Percentiles rank a stretch among this genome's conserved stretches.
Evolutionary conservation across 1,140 invertebrate species (phyloP).

Genomic region (Periplaneta americana): DNA sequence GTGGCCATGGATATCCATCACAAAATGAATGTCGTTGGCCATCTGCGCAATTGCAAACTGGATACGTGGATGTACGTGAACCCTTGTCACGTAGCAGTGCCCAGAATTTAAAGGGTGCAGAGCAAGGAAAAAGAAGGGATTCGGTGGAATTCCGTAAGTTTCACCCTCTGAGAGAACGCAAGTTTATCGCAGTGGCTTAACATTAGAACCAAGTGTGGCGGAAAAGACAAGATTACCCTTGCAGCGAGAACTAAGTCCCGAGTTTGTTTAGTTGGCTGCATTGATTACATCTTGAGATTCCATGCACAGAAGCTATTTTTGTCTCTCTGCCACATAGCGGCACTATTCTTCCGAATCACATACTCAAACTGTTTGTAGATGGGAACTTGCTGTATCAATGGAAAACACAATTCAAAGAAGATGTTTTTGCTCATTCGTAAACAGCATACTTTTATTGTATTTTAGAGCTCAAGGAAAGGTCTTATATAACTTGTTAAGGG

Average conservation of each 20-base stretch:
- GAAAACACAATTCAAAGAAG: too few species aligned
- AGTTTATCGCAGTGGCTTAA: not conserved
- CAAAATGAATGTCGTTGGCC: too few species aligned
- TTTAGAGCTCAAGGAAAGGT: too few species aligned
- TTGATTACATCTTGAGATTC: not conserved
- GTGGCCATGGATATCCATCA: too few species aligned
- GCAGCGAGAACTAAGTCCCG: not conserved
- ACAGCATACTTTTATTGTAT: too few species aligned
- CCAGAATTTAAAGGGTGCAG: not conserved
- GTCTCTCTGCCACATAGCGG: not conserved
- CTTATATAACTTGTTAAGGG: too few species aligned
- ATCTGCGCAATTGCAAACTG: not conserved
- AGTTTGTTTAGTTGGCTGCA: not conserved
- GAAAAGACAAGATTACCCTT: not conserved
- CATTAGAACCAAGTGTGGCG: not conserved
- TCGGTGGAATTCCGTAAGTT: not conserved
- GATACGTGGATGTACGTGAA: not conserved
- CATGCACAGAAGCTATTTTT: not conserved
- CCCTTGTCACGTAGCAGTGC: not conserved
- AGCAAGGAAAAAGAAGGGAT: not conserved
- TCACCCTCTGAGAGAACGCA: not conserved
- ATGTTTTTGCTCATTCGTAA: too few species aligned
- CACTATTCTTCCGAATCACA: not conserved
- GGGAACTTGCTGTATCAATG: too few species aligned
- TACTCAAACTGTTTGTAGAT: not conserved